Conservation (phyloP, 2,113 vertebrate species). For the rabbit (Oryctolagus cuniculus) region mOryCun1.1 NC_091444.1:11867001-11867500, state of each 20-base stretch:
- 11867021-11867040: neutral
- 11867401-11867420: neutral
- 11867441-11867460: neutral
- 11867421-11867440: neutral
- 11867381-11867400: neutral
- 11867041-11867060: neutral
- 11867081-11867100: neutral
- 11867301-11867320: neutral
- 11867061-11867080: neutral
- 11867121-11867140: neutral
- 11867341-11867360: neutral
- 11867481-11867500: neutral
- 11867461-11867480: neutral
- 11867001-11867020: neutral
- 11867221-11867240: too few species aligned
- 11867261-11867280: neutral
- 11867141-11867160: neutral
- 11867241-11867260: neutral
- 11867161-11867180: neutral
- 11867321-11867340: neutral
- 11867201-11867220: accelerated
- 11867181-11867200: neutral
- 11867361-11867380: neutral
- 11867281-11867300: neutral
- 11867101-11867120: neutral